Base-by-base conservation (phyloP, 2,888 invertebrate genomes). In the Philaethria dido region DNA sequence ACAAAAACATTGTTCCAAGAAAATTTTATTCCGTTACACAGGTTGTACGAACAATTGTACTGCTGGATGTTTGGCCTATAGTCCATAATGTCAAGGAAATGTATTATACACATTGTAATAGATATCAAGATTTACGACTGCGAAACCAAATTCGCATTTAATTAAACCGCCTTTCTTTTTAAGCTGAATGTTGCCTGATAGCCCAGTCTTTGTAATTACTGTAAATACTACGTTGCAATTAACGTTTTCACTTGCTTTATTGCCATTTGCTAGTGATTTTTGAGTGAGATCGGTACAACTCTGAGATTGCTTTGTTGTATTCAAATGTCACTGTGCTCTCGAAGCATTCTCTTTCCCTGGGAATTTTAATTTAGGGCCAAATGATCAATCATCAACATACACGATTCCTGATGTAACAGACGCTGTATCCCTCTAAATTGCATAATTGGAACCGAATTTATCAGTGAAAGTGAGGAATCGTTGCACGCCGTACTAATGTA, bases 391-490 rank as follows among this genome's bases (percentile, higher is more conserved):
- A 77, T 74, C 69, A 63, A 69, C 72, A 70, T 73, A 75, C 75
- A 74, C 76, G 76, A 74, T 66, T 75, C 71, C 61, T 75, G 76
- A 77, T 75, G 76, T 75, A 77, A 75, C 73, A 73, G 68, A 72
- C 66, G 62, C 61, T 67, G 73, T 71, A 75, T 77, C 78, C 80
- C 78, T 75, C 76, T 80, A 84, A 84, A 87, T 89, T 88, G 83
- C 86, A 85, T 88, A 89, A 90, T 86, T 84, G 82, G 77, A 77
- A 78, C 79, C 81, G 78, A 86, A 85, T 84, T 83, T 82, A 87
- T 84, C 80, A 84, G 90, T 85, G 91, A 91, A 91, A 91, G 91
- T 88, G 83, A 80, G 79, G 84, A 86, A 85, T 86, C 79, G 80
- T 77, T 84, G 83, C 86, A 84, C 83, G 82, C 83, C 80, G 76